Conservation (phyloP, 2,888 invertebrate species). For the Poecilobothrus nobilitatus region DNA sequence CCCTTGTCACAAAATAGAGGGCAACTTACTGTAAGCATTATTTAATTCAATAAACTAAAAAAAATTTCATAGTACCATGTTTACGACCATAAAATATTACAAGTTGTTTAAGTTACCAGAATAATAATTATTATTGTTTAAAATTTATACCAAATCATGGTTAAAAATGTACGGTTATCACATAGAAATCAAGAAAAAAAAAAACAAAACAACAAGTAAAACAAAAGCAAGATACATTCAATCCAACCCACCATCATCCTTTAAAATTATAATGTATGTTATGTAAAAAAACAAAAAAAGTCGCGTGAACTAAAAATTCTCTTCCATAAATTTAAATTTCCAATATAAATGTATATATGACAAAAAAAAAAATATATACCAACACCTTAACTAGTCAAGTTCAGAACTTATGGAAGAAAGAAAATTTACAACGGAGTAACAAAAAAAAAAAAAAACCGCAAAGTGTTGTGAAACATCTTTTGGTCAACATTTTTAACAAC, state of each 20-base stretch:
- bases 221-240: neutral
- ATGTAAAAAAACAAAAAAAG: neutral
- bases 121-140: neutral
- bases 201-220: neutral
- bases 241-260: neutral
- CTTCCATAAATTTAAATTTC: neutral
- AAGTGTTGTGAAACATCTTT: neutral
- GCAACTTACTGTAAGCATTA: neutral
- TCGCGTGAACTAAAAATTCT: neutral
- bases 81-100: no score
- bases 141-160: neutral
- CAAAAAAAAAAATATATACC: neutral
- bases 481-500: neutral
- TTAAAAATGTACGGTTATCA: neutral
- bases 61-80: neutral
- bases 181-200: neutral
- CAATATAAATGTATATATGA: neutral
- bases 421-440: no score
- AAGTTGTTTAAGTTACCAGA: neutral
- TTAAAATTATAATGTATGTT: no score
- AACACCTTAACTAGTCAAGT: neutral
- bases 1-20: no score
- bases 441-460: no score
- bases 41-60: neutral
- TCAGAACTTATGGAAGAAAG: neutral